Base-by-base conservation (phyloP, 2,888 invertebrate genomes). In the Epinotia nisella region DNA sequence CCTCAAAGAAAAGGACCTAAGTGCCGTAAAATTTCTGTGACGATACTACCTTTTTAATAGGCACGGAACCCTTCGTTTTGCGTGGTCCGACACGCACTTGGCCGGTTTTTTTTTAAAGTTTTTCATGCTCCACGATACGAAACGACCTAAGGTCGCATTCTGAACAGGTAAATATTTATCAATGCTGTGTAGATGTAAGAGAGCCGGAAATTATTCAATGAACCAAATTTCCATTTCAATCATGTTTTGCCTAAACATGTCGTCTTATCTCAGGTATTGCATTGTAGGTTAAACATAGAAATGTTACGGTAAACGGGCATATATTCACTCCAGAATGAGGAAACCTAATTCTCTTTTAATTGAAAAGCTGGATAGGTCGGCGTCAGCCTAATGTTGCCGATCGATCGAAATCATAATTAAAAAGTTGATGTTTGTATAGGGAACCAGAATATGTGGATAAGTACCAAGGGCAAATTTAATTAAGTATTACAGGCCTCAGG, bases 381-480 rank as follows among this genome's bases (percentile, higher is more conserved):
- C 21, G 53, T 61, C 35, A 24, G 45, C 56, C 59, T 60, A 65
- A 59, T 64, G 53, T 71, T 60, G 41, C 24, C 55, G 74, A 73
- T 73, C 75, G 75, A 75, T 75, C 70, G 53, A 78, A 78, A 71
- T 79, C 78, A 74, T 79, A 80, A 81, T 81, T 79, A 80, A 78
- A 79, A 82, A 81, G 78, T 83, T 81, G 78, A 74, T 80, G 81
- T 82, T 81, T 76, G 78, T 76, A 78, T 74, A 76, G 75, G 67
- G 55, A 49, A 41, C 55, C 49, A 75, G 64, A 53, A 66, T 53
- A 62, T 61, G 45, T 61, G 61, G 69, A 59, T 67, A 70, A 51
- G 69, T 67, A 74, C 60, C 59, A 66, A 66, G 71, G 74, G 74
- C 75, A 76, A 77, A 76, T 76, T 76, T 79, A 78, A 80, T 82